Percentiles rank a stretch among this genome's conserved stretches.
phyloP scores from a whole-genome alignment of 2,888 invertebrate species.

The Pristionchus exspectatus region DNA sequence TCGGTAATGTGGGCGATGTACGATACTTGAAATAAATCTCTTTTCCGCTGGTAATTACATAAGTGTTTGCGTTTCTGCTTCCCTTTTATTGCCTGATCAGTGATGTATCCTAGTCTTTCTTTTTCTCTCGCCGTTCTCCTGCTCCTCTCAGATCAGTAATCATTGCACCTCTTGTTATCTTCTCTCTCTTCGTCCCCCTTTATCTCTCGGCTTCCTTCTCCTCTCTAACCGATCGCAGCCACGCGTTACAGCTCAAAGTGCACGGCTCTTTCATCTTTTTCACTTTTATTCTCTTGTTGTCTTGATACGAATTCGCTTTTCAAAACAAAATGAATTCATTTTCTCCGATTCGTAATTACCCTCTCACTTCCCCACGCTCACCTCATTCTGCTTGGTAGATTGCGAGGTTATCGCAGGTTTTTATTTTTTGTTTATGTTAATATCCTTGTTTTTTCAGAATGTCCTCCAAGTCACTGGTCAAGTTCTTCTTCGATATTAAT shows the following conservation, averaged over 20 bases:
- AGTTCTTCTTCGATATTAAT: slow-evolving; percentile 49
- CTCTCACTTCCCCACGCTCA: neutral
- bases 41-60: no score
- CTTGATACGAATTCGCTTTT: neutral
- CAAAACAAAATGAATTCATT: neutral
- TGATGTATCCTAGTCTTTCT: neutral
- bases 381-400: neutral
- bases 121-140: neutral
- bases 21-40: no score
- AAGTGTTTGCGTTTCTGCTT: neutral
- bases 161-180: no score
- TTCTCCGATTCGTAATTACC: neutral
- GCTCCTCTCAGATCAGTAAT: no score
- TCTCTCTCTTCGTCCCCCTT: neutral
- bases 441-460: no score
- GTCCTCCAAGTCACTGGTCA: slow-evolving; percentile 21
- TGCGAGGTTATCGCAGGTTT: neutral
- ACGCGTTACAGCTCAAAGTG: neutral
- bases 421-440: no score
- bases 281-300: neutral
- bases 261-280: neutral
- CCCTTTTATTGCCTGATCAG: neutral
- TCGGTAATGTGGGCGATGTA: no score
- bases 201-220: neutral
- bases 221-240: neutral